Base-by-base conservation (phyloP, 1,140 invertebrate genomes). In the Drosophila carrolli region DNA sequence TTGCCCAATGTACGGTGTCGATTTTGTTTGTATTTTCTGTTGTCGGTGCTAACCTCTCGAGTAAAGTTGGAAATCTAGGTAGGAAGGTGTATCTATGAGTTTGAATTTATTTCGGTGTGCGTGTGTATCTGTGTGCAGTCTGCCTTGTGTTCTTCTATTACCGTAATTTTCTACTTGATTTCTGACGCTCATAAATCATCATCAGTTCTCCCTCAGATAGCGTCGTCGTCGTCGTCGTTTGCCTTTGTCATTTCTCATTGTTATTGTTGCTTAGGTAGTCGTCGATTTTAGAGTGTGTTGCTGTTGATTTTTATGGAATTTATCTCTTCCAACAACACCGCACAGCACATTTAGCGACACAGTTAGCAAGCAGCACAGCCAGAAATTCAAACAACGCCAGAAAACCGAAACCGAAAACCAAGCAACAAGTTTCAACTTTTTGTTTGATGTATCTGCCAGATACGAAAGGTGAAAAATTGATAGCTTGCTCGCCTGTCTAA, bases 101-200 rank as follows among this genome's bases (percentile, higher is more conserved):
- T 73, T 11, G 35, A 13, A 19, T 41, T 14, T 19, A 14, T 16
- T 14, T 19, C n/a, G 38, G 43, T 41, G 41, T 37, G 6, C 10
- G 35, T 47, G 29, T 1, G 29, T 44, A 23, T 60, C 43, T 47
- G 55, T 48, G 59, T 63, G 59, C 38, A 66, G 65, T 53, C 47
- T 55, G 59, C 55, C 60, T 67, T 75, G 75, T 79, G 75, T 88
- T 80, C 84, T 89, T 78, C 84, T 89, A 89, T 89, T 89, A 89
- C 68, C 67, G 86, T 90, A 89, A 89, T 89, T 89, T 89, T 89
- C 85, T 89, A 90, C 81, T 89, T 89, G 85, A 89, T 89, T 89
- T 89, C 85, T 90, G 85, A 85, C 85, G 85, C 85, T 90, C 85
- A 89, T 89, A 89, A 89, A 89, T 89, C 85, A 89, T 89, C 84